Percentiles rank a stretch among this genome's conserved stretches.
phyloP scores from a whole-genome alignment of 2,888 invertebrate genomes.

The Corbicula japonica region DNA sequence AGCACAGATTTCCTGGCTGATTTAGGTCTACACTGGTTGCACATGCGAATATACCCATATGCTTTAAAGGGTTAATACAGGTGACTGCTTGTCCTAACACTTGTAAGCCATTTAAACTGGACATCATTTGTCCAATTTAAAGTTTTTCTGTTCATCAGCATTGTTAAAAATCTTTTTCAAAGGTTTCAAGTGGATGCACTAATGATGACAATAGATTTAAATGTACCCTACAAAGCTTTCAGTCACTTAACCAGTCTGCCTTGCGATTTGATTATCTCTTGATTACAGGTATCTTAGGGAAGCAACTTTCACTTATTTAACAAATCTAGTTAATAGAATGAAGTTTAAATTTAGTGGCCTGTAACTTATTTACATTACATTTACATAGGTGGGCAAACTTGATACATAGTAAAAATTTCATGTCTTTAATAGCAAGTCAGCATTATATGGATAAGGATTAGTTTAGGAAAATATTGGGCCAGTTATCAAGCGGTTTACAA shows the following conservation, averaged over 20 bases:
- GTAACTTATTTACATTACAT: constrained; percentile 34
- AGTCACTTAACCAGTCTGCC: background rate
- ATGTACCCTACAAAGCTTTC: too few relatives aligned
- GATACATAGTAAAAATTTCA: constrained; percentile 19
- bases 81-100: too few relatives aligned
- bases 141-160: too few relatives aligned
- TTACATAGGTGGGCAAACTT: constrained; percentile 18
- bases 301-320: constrained; percentile 5
- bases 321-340: constrained; percentile 20
- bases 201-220: too few relatives aligned
- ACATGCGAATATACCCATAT: too few relatives aligned
- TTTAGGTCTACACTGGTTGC: too few relatives aligned
- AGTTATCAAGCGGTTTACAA: constrained; percentile 8
- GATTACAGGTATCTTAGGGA: background rate
- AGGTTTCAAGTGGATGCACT: too few relatives aligned
- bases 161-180: too few relatives aligned
- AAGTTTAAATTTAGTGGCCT: constrained; percentile 24
- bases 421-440: constrained; percentile 7
- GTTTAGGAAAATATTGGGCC: constrained; percentile 23
- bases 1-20: too few relatives aligned
- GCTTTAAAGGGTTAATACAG: too few relatives aligned
- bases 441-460: constrained; percentile 22
- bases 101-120: too few relatives aligned
- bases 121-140: too few relatives aligned
- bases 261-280: constrained; percentile 11